Conservation (phyloP, 2,888 invertebrate genomes). For the Cryptophagus acutangulus region DNA sequence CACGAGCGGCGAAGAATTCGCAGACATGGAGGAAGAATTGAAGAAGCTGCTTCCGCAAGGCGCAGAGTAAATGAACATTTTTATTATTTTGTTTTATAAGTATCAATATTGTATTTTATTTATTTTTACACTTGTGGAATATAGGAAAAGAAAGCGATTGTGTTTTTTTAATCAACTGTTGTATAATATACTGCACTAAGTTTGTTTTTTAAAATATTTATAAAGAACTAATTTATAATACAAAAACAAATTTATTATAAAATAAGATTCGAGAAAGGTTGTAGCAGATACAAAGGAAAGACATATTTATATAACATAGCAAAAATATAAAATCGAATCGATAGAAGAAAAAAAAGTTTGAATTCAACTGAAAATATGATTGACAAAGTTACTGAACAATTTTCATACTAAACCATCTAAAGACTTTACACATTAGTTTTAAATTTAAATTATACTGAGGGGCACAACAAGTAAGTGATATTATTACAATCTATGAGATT, state of each 20-base stretch:
- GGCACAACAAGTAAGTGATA: conserved; percentile 45
- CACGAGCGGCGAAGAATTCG: no score
- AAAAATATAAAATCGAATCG: conserved; percentile 15
- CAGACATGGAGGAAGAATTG: no score
- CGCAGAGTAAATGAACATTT: no score
- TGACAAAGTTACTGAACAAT: conserved; percentile 19
- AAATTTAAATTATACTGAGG: conserved; percentile 39
- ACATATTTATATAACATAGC: conserved; percentile 22
- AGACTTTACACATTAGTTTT: conserved; percentile 41
- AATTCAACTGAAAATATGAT: conserved; percentile 12
- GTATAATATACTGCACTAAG: neutral
- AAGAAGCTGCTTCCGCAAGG: no score
- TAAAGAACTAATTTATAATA: conserved; percentile 10
- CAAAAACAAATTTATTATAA: conserved; percentile 23
- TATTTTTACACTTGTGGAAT: no score
- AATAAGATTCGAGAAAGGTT: conserved; percentile 27
- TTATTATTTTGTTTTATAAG: no score
- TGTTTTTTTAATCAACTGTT: no score
- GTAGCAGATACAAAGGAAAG: no score
- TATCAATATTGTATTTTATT: no score
- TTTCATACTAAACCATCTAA: conserved; percentile 35
- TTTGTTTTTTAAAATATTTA: neutral
- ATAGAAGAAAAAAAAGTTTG: conserved; percentile 13
- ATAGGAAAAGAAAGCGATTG: no score
- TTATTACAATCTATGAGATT: conserved; percentile 44